Evolutionary conservation across 2,888 invertebrate species (phyloP).

Genomic region (Proisotoma minuta): DNA sequence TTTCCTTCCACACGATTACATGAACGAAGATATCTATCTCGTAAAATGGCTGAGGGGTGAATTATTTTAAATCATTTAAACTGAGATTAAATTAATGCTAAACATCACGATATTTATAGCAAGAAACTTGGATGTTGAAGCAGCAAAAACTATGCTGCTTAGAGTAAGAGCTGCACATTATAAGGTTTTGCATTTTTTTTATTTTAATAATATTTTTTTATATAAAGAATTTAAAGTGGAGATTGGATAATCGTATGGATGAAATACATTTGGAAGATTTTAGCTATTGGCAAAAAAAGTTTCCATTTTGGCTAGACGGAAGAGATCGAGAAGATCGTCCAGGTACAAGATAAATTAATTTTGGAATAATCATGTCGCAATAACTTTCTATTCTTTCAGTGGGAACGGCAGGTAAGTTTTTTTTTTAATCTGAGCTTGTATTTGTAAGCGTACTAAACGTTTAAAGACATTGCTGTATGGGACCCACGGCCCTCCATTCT

Average conservation of each 20-base stretch:
- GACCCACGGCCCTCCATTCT: background rate
- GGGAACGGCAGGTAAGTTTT: no score
- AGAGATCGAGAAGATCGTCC: background rate
- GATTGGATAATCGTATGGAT: background rate
- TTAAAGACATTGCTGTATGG: background rate
- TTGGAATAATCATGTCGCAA: background rate
- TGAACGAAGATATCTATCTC: constrained; percentile 1
- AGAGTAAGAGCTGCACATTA: background rate
- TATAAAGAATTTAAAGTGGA: background rate
- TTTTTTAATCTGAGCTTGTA: no score
- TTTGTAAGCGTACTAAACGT: no score
- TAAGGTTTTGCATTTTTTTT: background rate
- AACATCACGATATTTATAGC: background rate
- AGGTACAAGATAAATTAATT: background rate
- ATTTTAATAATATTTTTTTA: background rate
- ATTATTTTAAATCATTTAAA: no score
- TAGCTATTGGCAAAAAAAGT: background rate
- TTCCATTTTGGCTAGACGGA: constrained; percentile 6
- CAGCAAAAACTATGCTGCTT: background rate
- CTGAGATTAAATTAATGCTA: no score
- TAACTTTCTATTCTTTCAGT: no score
- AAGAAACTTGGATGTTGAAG: background rate
- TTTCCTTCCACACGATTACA: background rate
- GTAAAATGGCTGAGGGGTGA: constrained; percentile 10
- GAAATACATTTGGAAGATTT: background rate